These are phyloP conservation scores for Lethocerus indicus DNA, from an alignment of 1,140 invertebrate genomes.

Conservation along the genomic window DNA sequence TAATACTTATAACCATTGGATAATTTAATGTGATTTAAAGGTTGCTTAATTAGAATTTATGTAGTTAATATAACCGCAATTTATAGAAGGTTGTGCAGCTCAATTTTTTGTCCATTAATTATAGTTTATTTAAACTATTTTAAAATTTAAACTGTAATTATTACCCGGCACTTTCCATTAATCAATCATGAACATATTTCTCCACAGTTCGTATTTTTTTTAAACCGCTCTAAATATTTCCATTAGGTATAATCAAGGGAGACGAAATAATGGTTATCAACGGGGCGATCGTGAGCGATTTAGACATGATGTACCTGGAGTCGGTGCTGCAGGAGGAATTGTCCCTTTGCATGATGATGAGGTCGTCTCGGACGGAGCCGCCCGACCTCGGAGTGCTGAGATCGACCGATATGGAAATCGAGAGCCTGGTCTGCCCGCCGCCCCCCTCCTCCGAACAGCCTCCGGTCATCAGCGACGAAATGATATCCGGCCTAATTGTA, in stretches of 20 bases:
- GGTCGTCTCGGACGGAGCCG: constrained; percentile 86
- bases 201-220: not conserved
- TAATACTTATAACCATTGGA: no score
- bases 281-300: constrained; percentile 88
- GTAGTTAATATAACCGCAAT: no score
- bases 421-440: constrained; percentile 85
- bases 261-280: constrained; percentile 99
- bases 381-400: constrained; percentile 66
- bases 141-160: no score
- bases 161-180: no score
- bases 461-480: constrained; percentile 83
- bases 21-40: no score
- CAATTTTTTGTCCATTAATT: no score
- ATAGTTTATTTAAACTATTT: no score
- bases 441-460: constrained; percentile 87
- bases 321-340: constrained; percentile 87
- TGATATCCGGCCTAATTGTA: constrained; percentile 89
- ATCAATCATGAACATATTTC: no score
- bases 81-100: no score
- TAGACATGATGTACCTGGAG: constrained; percentile 99
- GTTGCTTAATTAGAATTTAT: no score
- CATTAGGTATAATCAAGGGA: constrained; percentile 82
- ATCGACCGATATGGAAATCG: constrained; percentile 82
- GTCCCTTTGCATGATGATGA: constrained; percentile 93
- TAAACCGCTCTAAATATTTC: no score